phyloP scores from a whole-genome alignment of 2,797 vertebrate genomes.

The Diglossa cyanea region DNA sequence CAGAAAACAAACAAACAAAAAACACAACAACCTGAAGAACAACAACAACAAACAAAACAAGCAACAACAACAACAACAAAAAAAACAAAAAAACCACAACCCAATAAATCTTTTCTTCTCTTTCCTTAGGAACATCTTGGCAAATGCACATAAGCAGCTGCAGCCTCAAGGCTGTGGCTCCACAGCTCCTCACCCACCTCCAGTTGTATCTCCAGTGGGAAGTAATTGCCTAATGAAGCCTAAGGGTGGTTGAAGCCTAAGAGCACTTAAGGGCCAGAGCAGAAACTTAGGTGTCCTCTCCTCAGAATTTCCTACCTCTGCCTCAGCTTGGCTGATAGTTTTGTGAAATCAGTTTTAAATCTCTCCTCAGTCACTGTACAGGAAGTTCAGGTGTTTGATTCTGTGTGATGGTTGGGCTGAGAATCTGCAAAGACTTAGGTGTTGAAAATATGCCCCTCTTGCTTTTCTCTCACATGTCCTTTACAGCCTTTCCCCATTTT shows the following conservation, averaged over 20 bases:
- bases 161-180: background rate
- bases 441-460: background rate
- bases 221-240: background rate
- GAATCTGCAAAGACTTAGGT: background rate
- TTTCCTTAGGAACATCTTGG: background rate
- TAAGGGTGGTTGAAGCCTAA: background rate
- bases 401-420: background rate
- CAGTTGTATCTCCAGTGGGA: background rate
- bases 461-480: background rate
- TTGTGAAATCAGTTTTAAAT: background rate
- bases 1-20: background rate
- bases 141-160: background rate
- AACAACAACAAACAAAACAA: no score
- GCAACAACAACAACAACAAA: no score
- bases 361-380: background rate
- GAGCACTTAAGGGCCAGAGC: background rate
- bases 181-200: background rate
- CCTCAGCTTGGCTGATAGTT: background rate
- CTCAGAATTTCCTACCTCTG: background rate
- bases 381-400: background rate
- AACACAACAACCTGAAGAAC: no score
- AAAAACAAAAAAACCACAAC: background rate
- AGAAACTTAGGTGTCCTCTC: background rate
- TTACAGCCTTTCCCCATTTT: background rate
- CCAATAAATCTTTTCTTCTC: background rate